Evolutionary conservation across 1,140 invertebrate genomes (phyloP).

Genomic region (Diabrotica undecimpunctata): DNA sequence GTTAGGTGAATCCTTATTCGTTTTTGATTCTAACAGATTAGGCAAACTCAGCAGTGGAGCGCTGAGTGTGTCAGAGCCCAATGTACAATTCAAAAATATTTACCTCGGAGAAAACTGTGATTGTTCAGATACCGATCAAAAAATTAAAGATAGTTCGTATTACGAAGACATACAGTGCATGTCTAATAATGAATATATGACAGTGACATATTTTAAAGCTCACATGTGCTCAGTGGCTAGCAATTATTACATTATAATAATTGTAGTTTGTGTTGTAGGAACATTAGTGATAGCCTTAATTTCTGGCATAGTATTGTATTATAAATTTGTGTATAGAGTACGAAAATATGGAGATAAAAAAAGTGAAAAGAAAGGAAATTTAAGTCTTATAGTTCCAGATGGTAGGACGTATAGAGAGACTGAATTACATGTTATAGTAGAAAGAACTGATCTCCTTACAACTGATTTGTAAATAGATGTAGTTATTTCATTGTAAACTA

Average conservation of each 20-base stretch:
- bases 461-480: constrained; percentile 62
- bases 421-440: constrained; percentile 78
- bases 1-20: constrained; percentile 46
- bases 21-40: constrained; percentile 65
- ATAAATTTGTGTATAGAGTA: constrained; percentile 35
- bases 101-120: constrained; percentile 59
- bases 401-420: constrained; percentile 77
- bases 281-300: constrained; percentile 32
- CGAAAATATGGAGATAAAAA: constrained; percentile 51
- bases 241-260: constrained; percentile 35
- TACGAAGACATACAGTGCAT: constrained; percentile 39
- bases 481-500: constrained; percentile 5
- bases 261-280: constrained; percentile 35
- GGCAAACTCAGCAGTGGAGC: constrained; percentile 54
- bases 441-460: constrained; percentile 73
- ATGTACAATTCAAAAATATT: constrained; percentile 55
- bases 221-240: constrained; percentile 36
- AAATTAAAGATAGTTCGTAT: constrained; percentile 33
- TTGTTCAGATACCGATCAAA: constrained; percentile 52
- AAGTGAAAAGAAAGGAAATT: constrained; percentile 36
- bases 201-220: constrained; percentile 36
- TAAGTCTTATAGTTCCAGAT: constrained; percentile 70
- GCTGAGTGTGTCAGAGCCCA: constrained; percentile 54
- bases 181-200: constrained; percentile 30
- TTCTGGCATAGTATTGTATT: constrained; percentile 30